Conservation (phyloP, 30 jellyfish, hydroid and myxozoan genomes). For the Hydra vulgaris region DNA sequence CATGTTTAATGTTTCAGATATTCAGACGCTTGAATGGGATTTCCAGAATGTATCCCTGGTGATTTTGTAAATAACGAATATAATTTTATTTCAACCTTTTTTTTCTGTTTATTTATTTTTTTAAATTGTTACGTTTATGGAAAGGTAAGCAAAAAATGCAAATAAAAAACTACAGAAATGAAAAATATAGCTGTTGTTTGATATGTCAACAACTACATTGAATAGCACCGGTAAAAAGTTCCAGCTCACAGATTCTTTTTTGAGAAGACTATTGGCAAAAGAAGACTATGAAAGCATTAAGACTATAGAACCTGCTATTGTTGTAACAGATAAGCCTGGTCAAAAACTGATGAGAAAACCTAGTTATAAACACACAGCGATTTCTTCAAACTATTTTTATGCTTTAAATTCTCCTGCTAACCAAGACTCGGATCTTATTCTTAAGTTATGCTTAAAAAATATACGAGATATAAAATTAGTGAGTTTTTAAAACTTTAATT, state of each 20-base stretch:
- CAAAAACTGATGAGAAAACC: constrained; percentile 16
- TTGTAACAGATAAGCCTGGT: constrained; percentile 3
- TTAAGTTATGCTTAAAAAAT: neutral
- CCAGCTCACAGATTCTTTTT: constrained; percentile 30
- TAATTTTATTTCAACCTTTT: no score
- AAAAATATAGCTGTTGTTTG: neutral
- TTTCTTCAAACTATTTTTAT: constrained; percentile 11
- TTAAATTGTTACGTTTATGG: neutral
- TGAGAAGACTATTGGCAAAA: neutral
- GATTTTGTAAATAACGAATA: neutral
- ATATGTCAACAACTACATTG: constrained; percentile 1
- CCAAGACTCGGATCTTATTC: constrained; percentile 16
- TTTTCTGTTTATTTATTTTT: no score
- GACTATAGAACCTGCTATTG: constrained; percentile 19
- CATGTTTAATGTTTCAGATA: no score
- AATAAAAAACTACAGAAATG: no score
- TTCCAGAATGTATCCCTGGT: neutral
- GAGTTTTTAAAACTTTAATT: no score
- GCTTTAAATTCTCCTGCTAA: constrained; percentile 23
- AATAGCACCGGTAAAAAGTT: constrained; percentile 16
- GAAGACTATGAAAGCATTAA: constrained; percentile 24
- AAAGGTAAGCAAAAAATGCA: neutral
- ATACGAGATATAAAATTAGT: neutral
- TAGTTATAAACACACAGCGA: constrained; percentile 26
- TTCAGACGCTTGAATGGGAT: no score